Evolutionary conservation across 2,888 invertebrate genomes (phyloP).

Genomic region (Perdita meconis): DNA sequence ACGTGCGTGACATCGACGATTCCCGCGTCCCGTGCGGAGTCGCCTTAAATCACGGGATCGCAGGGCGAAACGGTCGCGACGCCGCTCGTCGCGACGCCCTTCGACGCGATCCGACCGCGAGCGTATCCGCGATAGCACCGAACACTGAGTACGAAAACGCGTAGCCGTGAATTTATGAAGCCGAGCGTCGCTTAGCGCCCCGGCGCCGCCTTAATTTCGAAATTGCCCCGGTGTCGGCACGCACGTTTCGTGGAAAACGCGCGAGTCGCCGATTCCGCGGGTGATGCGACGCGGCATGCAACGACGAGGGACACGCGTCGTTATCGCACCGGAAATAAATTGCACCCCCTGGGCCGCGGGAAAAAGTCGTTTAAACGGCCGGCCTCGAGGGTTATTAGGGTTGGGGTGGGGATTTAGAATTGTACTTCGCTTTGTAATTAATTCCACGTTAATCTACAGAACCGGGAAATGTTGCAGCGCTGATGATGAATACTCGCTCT

Average conservation of each 20-base stretch:
- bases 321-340: slow-evolving; percentile 43
- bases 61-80: slow-evolving; percentile 26
- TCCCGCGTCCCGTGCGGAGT: slow-evolving; percentile 36
- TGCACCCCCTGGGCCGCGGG: slow-evolving; percentile 5
- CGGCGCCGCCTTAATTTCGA: slow-evolving; percentile 53
- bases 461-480: background rate
- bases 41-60: slow-evolving; percentile 56
- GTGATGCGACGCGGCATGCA: slow-evolving; percentile 19
- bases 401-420: background rate
- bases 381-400: slow-evolving; percentile 16
- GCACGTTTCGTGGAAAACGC: background rate
- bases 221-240: slow-evolving; percentile 46
- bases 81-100: slow-evolving; percentile 32
- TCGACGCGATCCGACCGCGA: slow-evolving; percentile 32
- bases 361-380: slow-evolving; percentile 33
- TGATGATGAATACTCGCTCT: background rate
- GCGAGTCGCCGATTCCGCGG: background rate
- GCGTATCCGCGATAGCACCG: slow-evolving; percentile 44
- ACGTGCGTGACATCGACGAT: slow-evolving; percentile 47
- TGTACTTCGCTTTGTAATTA: slow-evolving; percentile 20
- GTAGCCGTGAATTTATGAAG: slow-evolving; percentile 38
- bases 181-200: background rate
- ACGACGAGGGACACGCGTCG: background rate
- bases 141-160: background rate
- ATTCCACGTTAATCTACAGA: slow-evolving; percentile 17